Base-by-base conservation (phyloP, 2,888 invertebrate species). In the Oxyteleia sp. region DNA sequence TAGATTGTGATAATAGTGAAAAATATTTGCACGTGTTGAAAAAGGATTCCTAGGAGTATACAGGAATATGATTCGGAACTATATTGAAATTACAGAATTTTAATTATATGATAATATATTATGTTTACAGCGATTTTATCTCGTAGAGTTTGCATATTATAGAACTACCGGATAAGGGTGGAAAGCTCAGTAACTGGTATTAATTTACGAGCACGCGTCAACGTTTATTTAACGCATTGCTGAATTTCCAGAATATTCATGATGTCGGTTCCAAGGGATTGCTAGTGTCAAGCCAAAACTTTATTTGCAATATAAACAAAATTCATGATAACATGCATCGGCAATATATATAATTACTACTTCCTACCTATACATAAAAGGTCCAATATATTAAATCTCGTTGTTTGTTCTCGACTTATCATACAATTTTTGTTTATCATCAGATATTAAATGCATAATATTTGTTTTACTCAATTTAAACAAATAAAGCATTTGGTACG, bases 221-320 rank as follows among this genome's bases (percentile, higher is more conserved):
- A 84, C 85, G 82, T 88, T 88, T 87, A 85, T 84, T 86, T 76
- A 76, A 84, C 83, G 86, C 81, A 84, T 78, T 86, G 84, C 85
- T 84, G 74, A 83, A 85, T 87, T 85, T 87, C 75, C 83, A 79
- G 86, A 87, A 88, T 88, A 88, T 88, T 88, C 88, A 87, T 87
- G 85, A 87, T 71, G 61, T 71, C 84, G 84, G 69, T 83, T 78
- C 49, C 79, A 69, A 69, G 71, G 75, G 75, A 79, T 79, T 83
- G 79, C 68, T 57, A 64, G 74, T 75, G 69, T 79, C 83, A 74
- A 79, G 74, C 71, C 63, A 64, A 83, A 79, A 83, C 64, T 79
- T 83, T 83, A 75, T 83, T 79, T 74, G 75, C 69, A 57, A 79
- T 61, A 79, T 68, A 72, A 78, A 83, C 78, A 68, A 74, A 78